Percentiles rank a stretch among this genome's conserved stretches.
Evolutionary conservation across 1,140 invertebrate genomes (phyloP).

Genomic region (Palaemon carinicauda): DNA sequence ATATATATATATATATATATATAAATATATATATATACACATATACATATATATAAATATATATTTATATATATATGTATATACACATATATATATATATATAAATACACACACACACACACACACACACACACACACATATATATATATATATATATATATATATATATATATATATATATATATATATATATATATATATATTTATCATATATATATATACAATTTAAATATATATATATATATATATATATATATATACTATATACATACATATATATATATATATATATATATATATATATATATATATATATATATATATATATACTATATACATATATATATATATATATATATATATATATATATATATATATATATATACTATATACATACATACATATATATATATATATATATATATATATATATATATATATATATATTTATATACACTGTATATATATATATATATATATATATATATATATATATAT

Average conservation of each 20-base stretch:
- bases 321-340: neutral
- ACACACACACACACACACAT: neutral
- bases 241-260: neutral
- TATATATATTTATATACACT: neutral
- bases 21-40: neutral
- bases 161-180: conserved; percentile 9
- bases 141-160: conserved; percentile 14
- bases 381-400: neutral
- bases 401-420: neutral
- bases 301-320: neutral
- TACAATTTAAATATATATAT: neutral
- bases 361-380: neutral
- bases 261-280: neutral
- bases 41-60: too few relatives aligned
- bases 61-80: too few relatives aligned
- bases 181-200: conserved; percentile 1
- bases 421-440: neutral
- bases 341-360: neutral
- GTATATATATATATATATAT: conserved; percentile 4
- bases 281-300: neutral
- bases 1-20: neutral
- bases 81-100: neutral
- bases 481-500: neutral
- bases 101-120: neutral
- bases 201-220: neutral